Evolutionary conservation across 1,140 invertebrate species (phyloP).

Genomic region (Zophobas atratus): DNA sequence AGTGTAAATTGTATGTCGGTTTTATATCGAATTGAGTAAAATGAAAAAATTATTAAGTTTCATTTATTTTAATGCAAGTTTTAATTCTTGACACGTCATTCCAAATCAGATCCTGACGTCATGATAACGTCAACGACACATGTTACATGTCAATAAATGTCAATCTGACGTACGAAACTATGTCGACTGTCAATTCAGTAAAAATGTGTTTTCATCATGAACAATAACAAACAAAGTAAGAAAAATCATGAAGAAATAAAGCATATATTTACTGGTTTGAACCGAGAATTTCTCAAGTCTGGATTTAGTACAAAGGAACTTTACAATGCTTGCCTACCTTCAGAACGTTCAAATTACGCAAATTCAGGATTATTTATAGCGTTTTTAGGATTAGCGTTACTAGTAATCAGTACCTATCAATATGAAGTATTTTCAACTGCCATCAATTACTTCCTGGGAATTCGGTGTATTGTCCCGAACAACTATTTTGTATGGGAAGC

Average conservation of each 20-base stretch:
- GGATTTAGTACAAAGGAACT: conserved; percentile 41
- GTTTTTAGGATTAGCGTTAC: conserved; percentile 22
- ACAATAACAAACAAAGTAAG: conserved; percentile 27
- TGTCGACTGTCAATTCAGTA: neutral
- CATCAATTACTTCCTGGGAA: conserved; percentile 63
- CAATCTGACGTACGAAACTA: conserved; percentile 1
- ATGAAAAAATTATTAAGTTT: too few species aligned
- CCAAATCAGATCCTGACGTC: neutral
- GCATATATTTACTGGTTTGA: conserved; percentile 28
- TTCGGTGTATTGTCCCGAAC: conserved; percentile 84
- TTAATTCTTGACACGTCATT: too few species aligned
- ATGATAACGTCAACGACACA: neutral
- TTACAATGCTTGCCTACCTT: conserved; percentile 27
- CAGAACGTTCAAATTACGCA: conserved; percentile 15
- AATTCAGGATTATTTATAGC: conserved; percentile 25
- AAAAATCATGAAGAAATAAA: conserved; percentile 42
- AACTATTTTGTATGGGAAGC: conserved; percentile 91
- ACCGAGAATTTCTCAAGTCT: conserved; percentile 25
- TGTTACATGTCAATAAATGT: neutral
- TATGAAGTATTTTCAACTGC: conserved; percentile 26
- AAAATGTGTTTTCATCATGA: conserved; percentile 24
- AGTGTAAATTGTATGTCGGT: too few species aligned
- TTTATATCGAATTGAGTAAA: too few species aligned
- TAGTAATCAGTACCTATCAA: neutral
- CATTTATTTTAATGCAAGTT: too few species aligned